Base-by-base conservation (phyloP, 2,797 vertebrate species). In the Pipistrellus pipistrellus region DNA sequence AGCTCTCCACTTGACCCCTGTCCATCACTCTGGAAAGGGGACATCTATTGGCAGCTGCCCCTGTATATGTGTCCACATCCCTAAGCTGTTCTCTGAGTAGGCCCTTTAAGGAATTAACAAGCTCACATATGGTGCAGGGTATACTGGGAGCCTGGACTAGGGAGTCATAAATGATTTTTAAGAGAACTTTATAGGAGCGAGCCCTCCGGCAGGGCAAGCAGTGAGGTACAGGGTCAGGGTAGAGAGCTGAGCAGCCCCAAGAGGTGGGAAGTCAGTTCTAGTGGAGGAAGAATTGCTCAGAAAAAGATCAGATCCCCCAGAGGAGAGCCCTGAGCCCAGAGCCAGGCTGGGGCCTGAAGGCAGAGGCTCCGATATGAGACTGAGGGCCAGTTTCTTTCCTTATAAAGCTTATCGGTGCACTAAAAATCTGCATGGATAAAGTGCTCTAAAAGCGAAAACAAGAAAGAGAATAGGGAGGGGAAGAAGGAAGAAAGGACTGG, bases 21-120 rank as follows among this genome's bases (percentile, higher is more conserved):
- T 14, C 41, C 53, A 86, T 92, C 25, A 2, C 27, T 57, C 51
- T 78, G 68, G 53, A 55, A 68, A 51, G 35, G 11, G 23, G 59
- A 17, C 64, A 76, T 32, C 71, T 8, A 8, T 1, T 2, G 17
- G 35, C 59, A 41, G 5, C 30, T 55, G 21, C 32, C 23, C 38
- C n/a, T n/a, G 78, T 13, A 3, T 64, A 35, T 30, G 8, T 25
- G 66, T 6, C 41, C 46, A 4, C 9, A 0, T 73, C 30, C n/a
- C 59, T 3, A 55, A 77, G 71, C n/a, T 38, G 38, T 77, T 8
- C 91, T 20, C 0, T 32, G 41, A 59, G 21, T 35, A 35, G 69
- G 32, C 48, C 14, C 21, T 93, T 76, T 14, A 76, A 96, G 78
- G 64, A 75, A 75, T 92, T 94, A 95, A 94, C 78, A 94, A 94